Evolutionary conservation across 1,140 invertebrate species (phyloP).

Genomic region (Caerostris darwini): DNA sequence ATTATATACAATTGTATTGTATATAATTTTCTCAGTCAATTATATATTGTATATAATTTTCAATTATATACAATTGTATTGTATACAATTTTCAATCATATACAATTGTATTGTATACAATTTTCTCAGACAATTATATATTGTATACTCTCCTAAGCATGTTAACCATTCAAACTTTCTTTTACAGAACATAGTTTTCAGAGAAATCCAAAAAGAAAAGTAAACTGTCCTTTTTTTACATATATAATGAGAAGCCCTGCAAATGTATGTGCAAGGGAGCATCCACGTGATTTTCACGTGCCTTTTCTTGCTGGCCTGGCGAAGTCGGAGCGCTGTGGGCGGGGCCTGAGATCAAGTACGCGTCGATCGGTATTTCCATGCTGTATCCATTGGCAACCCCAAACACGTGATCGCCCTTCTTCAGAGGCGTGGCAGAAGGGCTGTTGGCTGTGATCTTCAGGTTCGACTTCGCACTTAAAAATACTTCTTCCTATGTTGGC

Average conservation of each 20-base stretch:
- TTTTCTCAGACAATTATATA: no score
- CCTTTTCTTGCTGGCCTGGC: conserved; percentile 10
- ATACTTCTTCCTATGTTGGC: background rate
- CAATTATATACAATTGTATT: no score
- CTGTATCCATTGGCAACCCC: conserved; percentile 72
- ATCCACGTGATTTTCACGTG: conserved; percentile 68
- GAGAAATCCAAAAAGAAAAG: no score
- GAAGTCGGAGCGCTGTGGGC: conserved; percentile 29
- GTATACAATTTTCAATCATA: no score
- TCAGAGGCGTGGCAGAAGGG: conserved; percentile 58
- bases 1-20: no score
- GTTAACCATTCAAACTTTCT: no score
- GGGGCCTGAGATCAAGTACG: conserved; percentile 61
- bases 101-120: no score
- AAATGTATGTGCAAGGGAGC: background rate
- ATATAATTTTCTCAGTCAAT: no score
- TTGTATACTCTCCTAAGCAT: no score
- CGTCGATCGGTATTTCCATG: conserved; percentile 73
- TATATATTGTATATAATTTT: no score
- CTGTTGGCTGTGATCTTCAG: background rate
- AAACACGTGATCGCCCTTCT: conserved; percentile 54
- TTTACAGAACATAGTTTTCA: no score
- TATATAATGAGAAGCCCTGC: background rate
- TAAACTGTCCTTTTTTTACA: no score
- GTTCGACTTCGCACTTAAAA: background rate